Conservation (phyloP, 2,888 invertebrate species). For the Tachina lurida region DNA sequence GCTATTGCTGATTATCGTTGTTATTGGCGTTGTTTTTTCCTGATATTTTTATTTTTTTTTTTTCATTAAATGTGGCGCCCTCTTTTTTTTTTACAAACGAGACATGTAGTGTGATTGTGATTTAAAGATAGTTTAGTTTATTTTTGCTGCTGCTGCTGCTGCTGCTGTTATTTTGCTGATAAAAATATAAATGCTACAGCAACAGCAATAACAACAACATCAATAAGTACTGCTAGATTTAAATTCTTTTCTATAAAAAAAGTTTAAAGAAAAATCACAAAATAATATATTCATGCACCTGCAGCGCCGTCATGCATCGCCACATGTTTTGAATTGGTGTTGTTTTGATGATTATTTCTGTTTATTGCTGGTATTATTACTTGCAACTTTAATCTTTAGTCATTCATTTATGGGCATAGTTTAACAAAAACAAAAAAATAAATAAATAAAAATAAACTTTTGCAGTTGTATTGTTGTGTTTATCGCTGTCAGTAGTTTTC, state of each 20-base stretch:
- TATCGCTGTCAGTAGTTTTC: neutral
- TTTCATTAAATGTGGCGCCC: slow-evolving; percentile 66
- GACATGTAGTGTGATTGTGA: slow-evolving; percentile 63
- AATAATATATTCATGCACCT: slow-evolving; percentile 72
- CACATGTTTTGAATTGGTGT: slow-evolving; percentile 68
- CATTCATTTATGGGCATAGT: slow-evolving; percentile 36
- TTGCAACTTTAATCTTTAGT: slow-evolving; percentile 25
- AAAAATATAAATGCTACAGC: slow-evolving; percentile 57
- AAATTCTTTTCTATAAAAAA: slow-evolving; percentile 57
- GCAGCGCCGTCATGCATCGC: slow-evolving; percentile 70
- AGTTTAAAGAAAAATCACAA: slow-evolving; percentile 13
- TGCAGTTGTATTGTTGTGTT: slow-evolving; percentile 6
- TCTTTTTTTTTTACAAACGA: slow-evolving; percentile 68
- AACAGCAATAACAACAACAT: slow-evolving; percentile 37
- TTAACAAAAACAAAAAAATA: neutral
- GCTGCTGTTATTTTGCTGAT: slow-evolving; percentile 53
- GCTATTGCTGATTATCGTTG: slow-evolving; percentile 51
- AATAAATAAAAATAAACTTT: slow-evolving; percentile 4
- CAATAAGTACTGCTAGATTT: slow-evolving; percentile 49
- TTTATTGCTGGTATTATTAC: slow-evolving; percentile 23
- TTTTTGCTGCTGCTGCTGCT: slow-evolving; percentile 28
- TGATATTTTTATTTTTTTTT: neutral
- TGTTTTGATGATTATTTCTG: slow-evolving; percentile 50
- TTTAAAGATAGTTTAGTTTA: slow-evolving; percentile 48
- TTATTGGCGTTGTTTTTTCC: slow-evolving; percentile 34